Base-by-base conservation (phyloP, 53 echinoderm and acorn worm genomes). In the Echinarachnius parma region DNA sequence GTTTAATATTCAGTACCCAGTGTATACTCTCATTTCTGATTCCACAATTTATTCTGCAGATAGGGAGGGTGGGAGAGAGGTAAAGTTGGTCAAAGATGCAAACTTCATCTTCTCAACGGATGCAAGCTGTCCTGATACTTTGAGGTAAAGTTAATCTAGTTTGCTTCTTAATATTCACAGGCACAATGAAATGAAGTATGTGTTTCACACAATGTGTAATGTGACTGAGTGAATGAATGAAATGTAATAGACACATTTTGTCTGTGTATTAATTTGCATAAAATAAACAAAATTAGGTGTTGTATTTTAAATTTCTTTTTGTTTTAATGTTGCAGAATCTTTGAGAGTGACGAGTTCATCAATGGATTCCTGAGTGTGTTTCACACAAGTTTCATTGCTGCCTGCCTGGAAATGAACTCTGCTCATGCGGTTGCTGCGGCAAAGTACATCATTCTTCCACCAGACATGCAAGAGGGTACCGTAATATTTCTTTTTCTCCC, bases 71-170 rank as follows among this genome's bases (percentile, higher is more conserved):
- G 89, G 89, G 15, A 66, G 34, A 54, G 74, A 50, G 42, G 23
- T 77, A 5, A 64, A 55, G 30, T 57, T 47, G 31, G 27, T 66
- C 16, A 56, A 18, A 37, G 75, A 81, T 48, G 91, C 86, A 16
- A 75, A 83, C 47, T 91, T 91, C 53, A 50, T 86, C 57, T 91
- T 91, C 64, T 83, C 86, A 46, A 63, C 62, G 36, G 86, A 91
- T 80, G 68, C 71, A 1, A 57, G 61, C 28, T 75, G 63, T 45
- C 27, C 30, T 45, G 91, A 91, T 45, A 86, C 83, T 10, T 39
- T 62, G 25, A 75, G 82, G 91, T 91, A 75, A 68, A 52, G 0
- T 18, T 57, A 57, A 11, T 9, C 42, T 9, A 9, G 13, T 9
- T 39, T 39, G 42, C 42, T 39, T 39, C 42, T 39, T 39, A 9